Base-by-base conservation (phyloP, 2,797 vertebrate genomes). In the Oreochromis mossambicus region DNA sequence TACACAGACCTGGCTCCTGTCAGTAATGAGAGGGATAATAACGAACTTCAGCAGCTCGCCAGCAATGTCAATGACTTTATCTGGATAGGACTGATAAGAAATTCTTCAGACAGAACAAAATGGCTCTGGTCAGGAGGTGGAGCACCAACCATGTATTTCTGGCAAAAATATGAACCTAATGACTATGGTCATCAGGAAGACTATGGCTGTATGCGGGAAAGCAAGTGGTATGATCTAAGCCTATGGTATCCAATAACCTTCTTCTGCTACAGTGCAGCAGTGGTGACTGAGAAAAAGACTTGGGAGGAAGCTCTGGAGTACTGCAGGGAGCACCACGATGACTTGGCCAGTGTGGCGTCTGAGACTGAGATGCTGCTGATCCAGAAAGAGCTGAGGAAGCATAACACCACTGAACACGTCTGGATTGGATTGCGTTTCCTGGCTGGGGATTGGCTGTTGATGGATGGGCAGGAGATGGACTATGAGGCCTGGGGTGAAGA, bases 341-440 rank as follows among this genome's bases (percentile, higher is more conserved):
- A 92, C 66, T 73, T 94, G 80, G 93, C 89, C 38, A 89, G 88
- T 6, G 56, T 94, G 50, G 55, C 19, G 0, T 92, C 92, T 0
- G 41, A 87, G 21, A 82, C 73, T 2, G 87, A 93, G 83, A 81
- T 89, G 82, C 7, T 83, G 50, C 80, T 93, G 17, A 89, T 92
- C 43, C 81, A 85, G 58, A 78, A 1, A 2, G 34, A 91, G 76
- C 9, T 89, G 2, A 2, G 2, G 2, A 73, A 84, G 14, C 2
- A 14, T 0, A 1, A 7, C 1, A 83, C 38, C 5, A 79, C 78
- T 0, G 61, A 73, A 0, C 36, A 24, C 1, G 54, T 91, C 54
- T 94, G 94, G 94, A 88, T 90, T 0, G 90, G 91, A 3, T 54
- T 95, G 87, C 88, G 6, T 10, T 95, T 92, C 83, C 84, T 95